These are phyloP conservation scores for Variabilichromis moorii DNA, from an alignment of 2,113 vertebrate species.

Conservation along the genomic window DNA sequence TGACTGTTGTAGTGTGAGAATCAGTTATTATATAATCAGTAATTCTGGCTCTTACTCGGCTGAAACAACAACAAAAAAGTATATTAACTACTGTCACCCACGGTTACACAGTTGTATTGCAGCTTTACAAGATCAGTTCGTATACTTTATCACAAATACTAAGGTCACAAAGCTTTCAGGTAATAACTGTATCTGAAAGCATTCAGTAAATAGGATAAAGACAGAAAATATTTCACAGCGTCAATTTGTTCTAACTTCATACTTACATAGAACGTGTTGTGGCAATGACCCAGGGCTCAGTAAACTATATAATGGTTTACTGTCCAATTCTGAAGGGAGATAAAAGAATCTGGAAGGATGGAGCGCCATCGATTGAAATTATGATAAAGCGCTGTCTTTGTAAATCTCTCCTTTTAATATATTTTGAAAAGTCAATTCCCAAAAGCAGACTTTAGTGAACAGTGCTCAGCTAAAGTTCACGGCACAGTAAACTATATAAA, in stretches of 20 bases:
- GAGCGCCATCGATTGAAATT: neutral
- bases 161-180: neutral
- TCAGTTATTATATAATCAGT: neutral
- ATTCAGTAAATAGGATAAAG: neutral
- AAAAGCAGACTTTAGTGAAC: neutral
- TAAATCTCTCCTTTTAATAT: neutral
- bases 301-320: neutral
- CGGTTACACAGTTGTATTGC: neutral
- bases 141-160: neutral
- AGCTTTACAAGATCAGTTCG: neutral
- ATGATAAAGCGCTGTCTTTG: neutral
- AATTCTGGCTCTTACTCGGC: neutral
- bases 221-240: neutral
- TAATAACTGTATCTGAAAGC: slow-evolving; percentile 2
- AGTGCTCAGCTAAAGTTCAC: neutral
- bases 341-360: neutral
- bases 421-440: neutral
- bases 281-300: neutral
- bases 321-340: neutral
- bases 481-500: neutral
- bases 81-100: neutral
- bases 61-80: neutral
- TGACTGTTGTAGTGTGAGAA: neutral
- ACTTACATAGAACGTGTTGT: neutral
- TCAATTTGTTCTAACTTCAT: neutral